These are phyloP conservation scores for Schlechtendalia chinensis DNA, from an alignment of 1,140 invertebrate species.

Conservation along the genomic window DNA sequence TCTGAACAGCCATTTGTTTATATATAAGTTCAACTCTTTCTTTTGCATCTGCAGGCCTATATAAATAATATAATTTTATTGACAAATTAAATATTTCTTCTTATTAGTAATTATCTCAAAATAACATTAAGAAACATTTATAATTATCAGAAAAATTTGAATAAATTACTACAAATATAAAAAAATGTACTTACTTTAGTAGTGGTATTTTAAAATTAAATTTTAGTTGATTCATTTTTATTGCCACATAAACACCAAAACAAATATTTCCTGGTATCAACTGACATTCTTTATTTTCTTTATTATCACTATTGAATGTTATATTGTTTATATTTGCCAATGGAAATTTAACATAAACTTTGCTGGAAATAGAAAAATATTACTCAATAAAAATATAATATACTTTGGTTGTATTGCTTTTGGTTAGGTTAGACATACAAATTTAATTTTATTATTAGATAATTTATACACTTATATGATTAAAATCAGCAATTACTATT, in stretches of 20 bases:
- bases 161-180: background rate
- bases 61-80: background rate
- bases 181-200: slow-evolving; percentile 59
- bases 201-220: slow-evolving; percentile 59
- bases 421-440: too few species aligned
- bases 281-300: slow-evolving; percentile 48
- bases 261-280: slow-evolving; percentile 64
- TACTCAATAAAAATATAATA: too few species aligned
- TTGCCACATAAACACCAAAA: slow-evolving; percentile 73
- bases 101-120: too few species aligned
- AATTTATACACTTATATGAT: too few species aligned
- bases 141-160: too few species aligned
- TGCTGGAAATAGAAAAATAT: slow-evolving; percentile 52
- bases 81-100: too few species aligned
- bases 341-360: slow-evolving; percentile 53
- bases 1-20: background rate
- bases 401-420: too few species aligned
- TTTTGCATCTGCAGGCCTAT: slow-evolving; percentile 7
- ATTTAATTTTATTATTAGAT: too few species aligned
- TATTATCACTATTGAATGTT: slow-evolving; percentile 49
- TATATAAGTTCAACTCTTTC: slow-evolving; percentile 2
- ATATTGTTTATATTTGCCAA: slow-evolving; percentile 47
- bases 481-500: too few species aligned
- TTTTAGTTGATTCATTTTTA: slow-evolving; percentile 68
- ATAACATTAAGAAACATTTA: too few species aligned